Conservation (phyloP, 2,797 vertebrate species). For the Dipus sagitta region DNA sequence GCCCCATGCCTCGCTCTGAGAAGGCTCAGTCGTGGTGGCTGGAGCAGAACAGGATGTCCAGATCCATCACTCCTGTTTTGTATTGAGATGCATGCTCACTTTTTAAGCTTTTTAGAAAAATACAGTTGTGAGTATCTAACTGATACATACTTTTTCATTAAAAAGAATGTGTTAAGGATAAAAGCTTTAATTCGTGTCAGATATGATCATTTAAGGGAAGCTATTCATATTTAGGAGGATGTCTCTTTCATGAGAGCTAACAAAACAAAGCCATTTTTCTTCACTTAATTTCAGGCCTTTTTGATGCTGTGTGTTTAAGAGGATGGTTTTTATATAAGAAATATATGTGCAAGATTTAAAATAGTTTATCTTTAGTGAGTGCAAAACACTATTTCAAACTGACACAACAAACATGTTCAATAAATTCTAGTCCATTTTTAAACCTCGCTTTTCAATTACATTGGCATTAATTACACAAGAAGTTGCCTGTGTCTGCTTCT, state of each 20-base stretch:
- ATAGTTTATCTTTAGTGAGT: neutral
- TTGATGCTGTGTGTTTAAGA: conserved; percentile 4
- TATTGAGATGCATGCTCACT: neutral
- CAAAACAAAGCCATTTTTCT: neutral
- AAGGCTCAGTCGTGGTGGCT: too few species aligned
- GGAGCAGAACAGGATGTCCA: too few species aligned
- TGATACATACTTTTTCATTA: conserved; percentile 50
- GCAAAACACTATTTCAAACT: conserved; percentile 28
- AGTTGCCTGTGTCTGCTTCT: conserved; percentile 71
- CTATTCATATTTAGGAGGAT: conserved; percentile 52
- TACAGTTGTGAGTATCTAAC: neutral
- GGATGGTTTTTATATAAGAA: conserved; percentile 32
- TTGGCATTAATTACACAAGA: conserved; percentile 76
- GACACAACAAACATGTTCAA: neutral
- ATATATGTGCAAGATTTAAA: conserved; percentile 18
- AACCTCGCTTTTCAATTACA: neutral
- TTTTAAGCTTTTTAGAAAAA: neutral
- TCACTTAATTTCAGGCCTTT: neutral
- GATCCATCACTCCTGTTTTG: too few species aligned
- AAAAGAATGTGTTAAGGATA: conserved; percentile 51
- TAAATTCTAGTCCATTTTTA: conserved; percentile 71
- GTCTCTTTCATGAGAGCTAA: conserved; percentile 56
- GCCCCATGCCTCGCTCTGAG: too few species aligned
- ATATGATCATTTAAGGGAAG: neutral
- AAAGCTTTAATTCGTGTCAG: conserved; percentile 67